Conservation (phyloP, 2,113 vertebrate species). For the Raja brachyura region DNA sequence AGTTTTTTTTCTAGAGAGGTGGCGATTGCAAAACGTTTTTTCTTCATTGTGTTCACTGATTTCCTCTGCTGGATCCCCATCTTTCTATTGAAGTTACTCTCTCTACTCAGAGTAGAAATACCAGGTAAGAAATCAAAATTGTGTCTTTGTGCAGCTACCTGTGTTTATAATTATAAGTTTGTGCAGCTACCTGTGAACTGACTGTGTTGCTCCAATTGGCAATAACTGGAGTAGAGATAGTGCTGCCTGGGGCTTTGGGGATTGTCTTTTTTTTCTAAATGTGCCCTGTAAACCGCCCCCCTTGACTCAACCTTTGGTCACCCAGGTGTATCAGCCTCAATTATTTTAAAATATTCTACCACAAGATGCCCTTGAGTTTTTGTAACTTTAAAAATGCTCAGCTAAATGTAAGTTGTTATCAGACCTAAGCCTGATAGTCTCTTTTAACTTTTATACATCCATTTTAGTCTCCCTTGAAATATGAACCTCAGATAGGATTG, state of each 20-base stretch:
- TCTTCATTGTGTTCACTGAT: slow-evolving; percentile 53
- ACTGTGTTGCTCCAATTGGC: not conserved
- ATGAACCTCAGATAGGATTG: not conserved
- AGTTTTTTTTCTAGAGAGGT: slow-evolving; percentile 47
- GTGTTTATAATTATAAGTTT: too few relatives aligned
- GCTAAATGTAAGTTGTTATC: too few relatives aligned
- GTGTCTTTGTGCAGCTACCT: not conserved
- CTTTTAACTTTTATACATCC: not conserved
- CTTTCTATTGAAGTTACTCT: slow-evolving; percentile 53
- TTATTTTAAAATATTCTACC: too few relatives aligned
- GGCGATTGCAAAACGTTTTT: slow-evolving; percentile 49
- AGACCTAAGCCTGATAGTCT: not conserved
- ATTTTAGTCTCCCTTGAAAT: not conserved
- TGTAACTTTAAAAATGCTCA: too few relatives aligned
- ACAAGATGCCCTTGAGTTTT: too few relatives aligned
- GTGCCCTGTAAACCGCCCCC: too few relatives aligned
- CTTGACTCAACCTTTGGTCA: too few relatives aligned
- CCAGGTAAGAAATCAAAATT: slow-evolving; percentile 48
- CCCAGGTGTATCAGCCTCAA: too few relatives aligned
- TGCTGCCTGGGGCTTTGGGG: not conserved
- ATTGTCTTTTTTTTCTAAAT: not conserved
- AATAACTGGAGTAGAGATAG: not conserved
- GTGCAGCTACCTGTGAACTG: not conserved
- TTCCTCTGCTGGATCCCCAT: slow-evolving; percentile 61
- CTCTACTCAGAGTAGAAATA: slow-evolving; percentile 52